A percentile compares a stretch with the other conserved stretches of the same genome.
Evolutionary conservation across 2,797 vertebrate species (phyloP).

Genomic region (Meriones psammophilus): DNA sequence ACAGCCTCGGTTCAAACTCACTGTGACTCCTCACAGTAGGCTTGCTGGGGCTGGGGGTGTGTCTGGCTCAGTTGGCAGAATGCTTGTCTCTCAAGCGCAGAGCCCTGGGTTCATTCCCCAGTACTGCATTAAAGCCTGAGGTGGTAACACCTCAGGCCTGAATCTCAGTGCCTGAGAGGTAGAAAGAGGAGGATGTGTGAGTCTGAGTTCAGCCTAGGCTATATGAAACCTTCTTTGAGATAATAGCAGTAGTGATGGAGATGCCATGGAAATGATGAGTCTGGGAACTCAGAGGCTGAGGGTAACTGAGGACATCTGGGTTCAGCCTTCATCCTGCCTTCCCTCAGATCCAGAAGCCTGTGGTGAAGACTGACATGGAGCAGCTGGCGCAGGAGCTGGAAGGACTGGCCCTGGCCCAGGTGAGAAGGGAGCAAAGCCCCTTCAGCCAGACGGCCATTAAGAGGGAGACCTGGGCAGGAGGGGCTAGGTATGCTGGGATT

Average conservation of each 20-base stretch:
- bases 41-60: neutral
- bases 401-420: constrained; percentile 86
- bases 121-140: neutral
- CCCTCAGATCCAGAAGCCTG: constrained; percentile 84
- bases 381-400: constrained; percentile 82
- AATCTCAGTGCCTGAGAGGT: neutral
- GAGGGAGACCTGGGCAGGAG: neutral
- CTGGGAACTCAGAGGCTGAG: neutral
- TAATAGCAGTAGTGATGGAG: neutral
- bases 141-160: too few species aligned
- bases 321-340: neutral
- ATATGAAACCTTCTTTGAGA: neutral
- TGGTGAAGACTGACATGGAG: constrained; percentile 81
- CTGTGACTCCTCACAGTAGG: neutral
- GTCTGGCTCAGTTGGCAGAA: neutral
- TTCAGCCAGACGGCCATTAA: neutral
- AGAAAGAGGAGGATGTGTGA: neutral
- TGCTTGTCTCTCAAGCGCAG: neutral
- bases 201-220: neutral
- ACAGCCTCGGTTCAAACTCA: neutral
- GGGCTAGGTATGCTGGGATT: neutral
- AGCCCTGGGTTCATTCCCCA: neutral
- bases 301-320: neutral
- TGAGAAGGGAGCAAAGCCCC: constrained; percentile 65
- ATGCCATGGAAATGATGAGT: neutral